A percentile compares a stretch with the other conserved stretches of the same genome.
phyloP scores from a whole-genome alignment of 1,140 invertebrate species.

The Microvelia longipes region DNA sequence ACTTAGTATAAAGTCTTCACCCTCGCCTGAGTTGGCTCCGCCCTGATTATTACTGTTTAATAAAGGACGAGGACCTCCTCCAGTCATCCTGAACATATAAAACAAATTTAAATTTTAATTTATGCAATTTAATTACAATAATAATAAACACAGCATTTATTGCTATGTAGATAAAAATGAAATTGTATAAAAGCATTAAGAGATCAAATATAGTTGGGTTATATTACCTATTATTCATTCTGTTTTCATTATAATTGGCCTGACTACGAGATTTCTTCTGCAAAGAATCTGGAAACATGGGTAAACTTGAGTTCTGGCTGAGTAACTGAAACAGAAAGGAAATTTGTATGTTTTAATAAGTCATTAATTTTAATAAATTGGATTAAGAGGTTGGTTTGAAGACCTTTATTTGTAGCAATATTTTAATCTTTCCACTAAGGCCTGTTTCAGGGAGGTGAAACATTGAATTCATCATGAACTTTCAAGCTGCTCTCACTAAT shows the following conservation, averaged over 20 bases:
- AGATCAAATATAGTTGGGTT: not conserved
- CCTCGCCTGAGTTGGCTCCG: not conserved
- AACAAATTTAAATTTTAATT: not conserved
- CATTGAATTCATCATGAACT: too few species aligned
- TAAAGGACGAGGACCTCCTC: not conserved
- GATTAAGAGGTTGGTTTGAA: too few species aligned
- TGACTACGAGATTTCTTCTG: not conserved
- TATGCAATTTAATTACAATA: too few species aligned
- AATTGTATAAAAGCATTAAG: too few species aligned
- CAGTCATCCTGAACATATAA: not conserved
- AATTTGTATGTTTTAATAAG: too few species aligned
- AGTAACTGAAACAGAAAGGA: not conserved
- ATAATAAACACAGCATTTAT: too few species aligned
- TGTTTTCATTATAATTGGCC: not conserved
- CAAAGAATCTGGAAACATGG: not conserved
- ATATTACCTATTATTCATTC: not conserved
- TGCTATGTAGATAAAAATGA: too few species aligned
- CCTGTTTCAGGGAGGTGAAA: too few species aligned
- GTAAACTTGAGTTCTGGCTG: not conserved
- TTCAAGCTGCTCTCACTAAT: too few species aligned
- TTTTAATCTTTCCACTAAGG: too few species aligned
- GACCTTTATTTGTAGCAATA: too few species aligned
- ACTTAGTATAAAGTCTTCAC: constrained; percentile 33
- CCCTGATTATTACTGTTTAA: not conserved
- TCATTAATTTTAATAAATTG: too few species aligned